phyloP scores from a whole-genome alignment of 2,113 vertebrate genomes.

The Ictalurus furcatus region DNA sequence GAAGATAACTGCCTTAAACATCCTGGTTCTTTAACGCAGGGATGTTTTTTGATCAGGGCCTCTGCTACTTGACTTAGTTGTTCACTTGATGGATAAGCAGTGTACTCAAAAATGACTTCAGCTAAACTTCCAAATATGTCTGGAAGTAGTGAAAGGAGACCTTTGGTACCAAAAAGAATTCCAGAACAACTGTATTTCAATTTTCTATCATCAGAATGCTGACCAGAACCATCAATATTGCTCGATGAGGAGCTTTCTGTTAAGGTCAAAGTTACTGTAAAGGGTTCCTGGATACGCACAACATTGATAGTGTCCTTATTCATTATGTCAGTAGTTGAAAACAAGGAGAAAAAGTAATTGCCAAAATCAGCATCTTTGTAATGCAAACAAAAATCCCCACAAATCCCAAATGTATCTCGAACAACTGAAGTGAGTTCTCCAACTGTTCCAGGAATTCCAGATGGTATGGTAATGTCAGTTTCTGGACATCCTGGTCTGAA shows the following conservation, averaged over 20 bases:
- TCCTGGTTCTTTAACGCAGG: slow-evolving; percentile 9
- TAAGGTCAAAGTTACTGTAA: background rate
- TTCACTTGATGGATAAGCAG: background rate
- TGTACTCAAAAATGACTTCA: no score
- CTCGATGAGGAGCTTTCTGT: background rate
- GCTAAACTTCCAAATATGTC: no score
- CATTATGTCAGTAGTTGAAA: slow-evolving; percentile 16
- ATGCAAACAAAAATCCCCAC: slow-evolving; percentile 13
- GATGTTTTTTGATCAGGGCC: slow-evolving; percentile 6
- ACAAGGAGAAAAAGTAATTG: background rate
- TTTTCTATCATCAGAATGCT: background rate
- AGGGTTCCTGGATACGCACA: background rate
- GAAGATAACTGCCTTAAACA: background rate
- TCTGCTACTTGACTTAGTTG: slow-evolving; percentile 22
- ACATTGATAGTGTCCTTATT: background rate
- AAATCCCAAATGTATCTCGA: slow-evolving; percentile 14
- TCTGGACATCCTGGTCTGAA: background rate
- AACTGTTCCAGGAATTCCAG: background rate
- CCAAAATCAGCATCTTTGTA: slow-evolving; percentile 34
- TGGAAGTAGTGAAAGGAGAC: no score
- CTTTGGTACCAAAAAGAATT: no score
- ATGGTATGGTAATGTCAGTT: background rate
- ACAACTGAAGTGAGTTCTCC: background rate
- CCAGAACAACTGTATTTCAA: no score
- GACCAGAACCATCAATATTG: slow-evolving; percentile 4